These are phyloP conservation scores for Ennomos fuscantarius DNA, from an alignment of 2,888 invertebrate genomes.

Conservation along the genomic window DNA sequence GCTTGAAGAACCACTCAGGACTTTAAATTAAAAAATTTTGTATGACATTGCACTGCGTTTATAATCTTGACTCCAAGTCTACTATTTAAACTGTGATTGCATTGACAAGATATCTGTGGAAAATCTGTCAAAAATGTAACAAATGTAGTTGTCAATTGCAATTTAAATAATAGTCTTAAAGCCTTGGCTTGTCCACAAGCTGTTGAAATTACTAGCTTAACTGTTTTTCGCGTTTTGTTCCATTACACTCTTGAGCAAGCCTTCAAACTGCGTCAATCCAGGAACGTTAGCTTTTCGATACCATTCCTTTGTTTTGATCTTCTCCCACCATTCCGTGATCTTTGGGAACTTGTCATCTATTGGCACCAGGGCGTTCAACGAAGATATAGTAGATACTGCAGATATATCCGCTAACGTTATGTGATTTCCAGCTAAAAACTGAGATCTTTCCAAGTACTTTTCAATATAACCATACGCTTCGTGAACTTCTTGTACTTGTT, in stretches of 20 bases:
- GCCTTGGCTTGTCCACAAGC: too few species aligned
- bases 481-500: constrained; percentile 40
- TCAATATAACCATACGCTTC: constrained; percentile 53
- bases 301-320: constrained; percentile 47
- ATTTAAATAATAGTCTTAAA: too few species aligned
- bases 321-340: constrained; percentile 47
- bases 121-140: too few species aligned
- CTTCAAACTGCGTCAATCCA: constrained; percentile 40
- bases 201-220: background rate
- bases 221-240: constrained; percentile 27
- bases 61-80: too few species aligned
- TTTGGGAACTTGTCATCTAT: constrained; percentile 47
- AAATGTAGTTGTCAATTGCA: too few species aligned
- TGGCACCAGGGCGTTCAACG: constrained; percentile 46
- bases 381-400: constrained; percentile 47
- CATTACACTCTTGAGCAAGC: constrained; percentile 25
- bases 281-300: constrained; percentile 50
- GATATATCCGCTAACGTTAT: constrained; percentile 59
- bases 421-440: constrained; percentile 48
- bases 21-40: too few species aligned
- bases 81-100: too few species aligned
- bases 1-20: too few species aligned
- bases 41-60: too few species aligned
- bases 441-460: constrained; percentile 49
- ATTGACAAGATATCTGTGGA: too few species aligned